Base-by-base conservation (phyloP, 1,140 invertebrate species). In the Yoshiicerus persimilis region DNA sequence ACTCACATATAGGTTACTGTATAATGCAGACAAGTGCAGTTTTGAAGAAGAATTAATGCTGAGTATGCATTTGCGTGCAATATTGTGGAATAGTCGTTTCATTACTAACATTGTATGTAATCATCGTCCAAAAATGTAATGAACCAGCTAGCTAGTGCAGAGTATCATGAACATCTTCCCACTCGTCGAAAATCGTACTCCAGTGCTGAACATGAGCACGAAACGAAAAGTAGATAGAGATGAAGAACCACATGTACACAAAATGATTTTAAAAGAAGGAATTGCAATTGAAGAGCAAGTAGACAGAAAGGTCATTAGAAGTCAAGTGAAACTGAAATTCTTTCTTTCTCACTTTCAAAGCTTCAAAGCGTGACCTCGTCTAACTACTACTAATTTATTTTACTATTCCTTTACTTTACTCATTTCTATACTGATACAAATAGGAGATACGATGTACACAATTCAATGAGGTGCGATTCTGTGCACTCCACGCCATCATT, bases 261-360 rank as follows among this genome's bases (percentile, higher is more conserved):
- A 36, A 36, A 36, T 80, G 20, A 32, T 80, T 80, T 80, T 77
- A 30, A 80, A 36, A 30, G 32, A 80, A 80, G 75, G 20, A 34
- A 80, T 80, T 8, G 75, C 20, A 32, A 80, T 38, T 80, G 75
- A 34, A 80, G 75, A 80, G 75, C 32, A 80, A 80, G 32, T 80
- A 80, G 13, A 38, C 75, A 80, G 75, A 62, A 47, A 86, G 85
- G 84, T 86, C 56, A 86, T 86, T 86, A 56, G 84, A 38, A 86
- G 84, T 86, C 84, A 86, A 64, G 85, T 86, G 85, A 86, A 86
- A 66, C 85, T 86, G 85, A 86, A 86, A 86, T 86, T 86, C 85
- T 86, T 62, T 86, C 85, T 64, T 62, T 62, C 56, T 86, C 62
- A 86, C 85, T 86, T 66, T 86, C 62, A 86, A 86, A 32, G 34